Conservation (phyloP, 2,113 vertebrate genomes). For the Pangasianodon gigas region DNA sequence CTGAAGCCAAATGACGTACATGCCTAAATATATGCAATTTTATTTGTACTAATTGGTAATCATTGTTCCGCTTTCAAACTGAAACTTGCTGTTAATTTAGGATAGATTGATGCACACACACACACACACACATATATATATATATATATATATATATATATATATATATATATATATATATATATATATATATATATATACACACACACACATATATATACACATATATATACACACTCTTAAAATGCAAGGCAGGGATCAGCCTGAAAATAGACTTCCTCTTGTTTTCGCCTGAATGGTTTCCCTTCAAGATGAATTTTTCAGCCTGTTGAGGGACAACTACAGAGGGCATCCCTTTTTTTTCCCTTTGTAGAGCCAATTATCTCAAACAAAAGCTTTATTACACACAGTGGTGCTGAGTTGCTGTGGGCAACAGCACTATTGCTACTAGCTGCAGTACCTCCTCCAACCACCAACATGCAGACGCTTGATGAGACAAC, state of each 20-base stretch:
- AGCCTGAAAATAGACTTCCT: conserved; percentile 34
- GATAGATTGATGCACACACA: not conserved
- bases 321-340: conserved; percentile 64
- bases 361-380: conserved; percentile 71
- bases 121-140: too few species aligned
- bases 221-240: not conserved
- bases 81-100: not conserved
- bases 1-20: not conserved
- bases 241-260: not conserved
- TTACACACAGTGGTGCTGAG: conserved; percentile 28
- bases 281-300: conserved; percentile 62
- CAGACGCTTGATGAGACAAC: not conserved
- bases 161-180: not conserved
- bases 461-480: conserved; percentile 31
- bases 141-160: not conserved
- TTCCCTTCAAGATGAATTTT: conserved; percentile 60
- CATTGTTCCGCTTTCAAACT: not conserved
- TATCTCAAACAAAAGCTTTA: conserved; percentile 70
- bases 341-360: conserved; percentile 64
- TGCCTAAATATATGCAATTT: not conserved
- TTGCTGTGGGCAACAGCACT: not conserved
- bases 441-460: conserved; percentile 36
- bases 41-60: not conserved
- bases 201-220: not conserved
- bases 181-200: not conserved